These are phyloP conservation scores for Sebastes taczanowskii DNA, from an alignment of 2,797 vertebrate genomes.

Conservation along the genomic window DNA sequence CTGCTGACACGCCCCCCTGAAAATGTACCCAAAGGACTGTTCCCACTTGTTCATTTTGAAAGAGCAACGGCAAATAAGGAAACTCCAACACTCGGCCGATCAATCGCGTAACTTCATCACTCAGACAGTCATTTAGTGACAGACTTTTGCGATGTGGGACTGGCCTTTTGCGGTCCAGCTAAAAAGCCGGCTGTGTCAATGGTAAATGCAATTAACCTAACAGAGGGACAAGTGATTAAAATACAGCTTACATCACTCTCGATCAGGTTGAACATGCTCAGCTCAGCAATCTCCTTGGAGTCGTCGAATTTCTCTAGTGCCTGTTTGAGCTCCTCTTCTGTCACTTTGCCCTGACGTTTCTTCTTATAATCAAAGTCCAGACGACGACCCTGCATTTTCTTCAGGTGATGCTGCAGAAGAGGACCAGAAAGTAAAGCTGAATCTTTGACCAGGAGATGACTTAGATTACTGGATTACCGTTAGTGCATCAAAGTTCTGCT, in stretches of 20 bases:
- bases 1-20: no score
- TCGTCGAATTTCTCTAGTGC: conserved; percentile 98
- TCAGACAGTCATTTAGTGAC: accelerated
- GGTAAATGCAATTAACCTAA: neutral
- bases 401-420: conserved; percentile 91
- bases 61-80: no score
- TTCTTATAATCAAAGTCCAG: conserved; percentile 99
- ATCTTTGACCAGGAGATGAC: neutral
- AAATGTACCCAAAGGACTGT: no score
- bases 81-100: no score
- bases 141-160: no score
- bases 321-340: conserved; percentile 94
- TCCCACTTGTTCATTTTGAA: no score
- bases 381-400: conserved; percentile 95
- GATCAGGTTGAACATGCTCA: conserved; percentile 98
- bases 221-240: neutral
- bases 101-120: no score
- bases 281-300: conserved; percentile 96
- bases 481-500: neutral
- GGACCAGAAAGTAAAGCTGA: neutral
- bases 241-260: conserved; percentile 92
- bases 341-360: conserved; percentile 97
- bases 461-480: no score
- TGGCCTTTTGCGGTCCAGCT: no score
- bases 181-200: neutral